Percentiles rank a stretch among this genome's conserved stretches.
Evolutionary conservation across 2,113 vertebrate species (phyloP).

Genomic region (Colaptes auratus): DNA sequence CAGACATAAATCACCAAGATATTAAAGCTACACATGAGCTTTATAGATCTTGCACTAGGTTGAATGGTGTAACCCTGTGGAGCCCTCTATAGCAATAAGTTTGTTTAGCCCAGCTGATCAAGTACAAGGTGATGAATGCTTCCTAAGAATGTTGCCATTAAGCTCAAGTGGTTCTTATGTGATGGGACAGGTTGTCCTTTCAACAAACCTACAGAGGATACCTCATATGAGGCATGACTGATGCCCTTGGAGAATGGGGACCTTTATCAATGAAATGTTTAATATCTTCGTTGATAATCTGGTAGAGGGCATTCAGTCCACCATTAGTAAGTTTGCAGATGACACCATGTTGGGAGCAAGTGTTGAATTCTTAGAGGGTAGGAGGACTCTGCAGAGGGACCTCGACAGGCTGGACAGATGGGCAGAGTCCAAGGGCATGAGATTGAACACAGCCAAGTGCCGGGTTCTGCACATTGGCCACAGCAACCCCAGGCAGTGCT

Average conservation of each 20-base stretch:
- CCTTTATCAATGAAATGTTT: neutral
- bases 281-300: no score
- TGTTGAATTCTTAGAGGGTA: no score
- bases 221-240: no score
- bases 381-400: no score
- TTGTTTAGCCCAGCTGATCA: neutral
- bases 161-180: neutral
- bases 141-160: neutral
- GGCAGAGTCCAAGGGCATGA: no score
- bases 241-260: neutral
- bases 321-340: no score
- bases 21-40: neutral
- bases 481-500: no score
- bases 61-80: neutral
- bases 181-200: neutral
- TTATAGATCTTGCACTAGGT: neutral
- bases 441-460: no score
- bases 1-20: slow-evolving; percentile 5
- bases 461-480: no score
- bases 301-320: no score
- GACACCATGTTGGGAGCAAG: no score
- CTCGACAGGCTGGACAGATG: no score
- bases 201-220: neutral
- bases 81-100: neutral
- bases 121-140: neutral